A percentile compares a stretch with the other conserved stretches of the same genome.
phyloP scores from a whole-genome alignment of 2,113 vertebrate species.

The Myiozetetes cayanensis region DNA sequence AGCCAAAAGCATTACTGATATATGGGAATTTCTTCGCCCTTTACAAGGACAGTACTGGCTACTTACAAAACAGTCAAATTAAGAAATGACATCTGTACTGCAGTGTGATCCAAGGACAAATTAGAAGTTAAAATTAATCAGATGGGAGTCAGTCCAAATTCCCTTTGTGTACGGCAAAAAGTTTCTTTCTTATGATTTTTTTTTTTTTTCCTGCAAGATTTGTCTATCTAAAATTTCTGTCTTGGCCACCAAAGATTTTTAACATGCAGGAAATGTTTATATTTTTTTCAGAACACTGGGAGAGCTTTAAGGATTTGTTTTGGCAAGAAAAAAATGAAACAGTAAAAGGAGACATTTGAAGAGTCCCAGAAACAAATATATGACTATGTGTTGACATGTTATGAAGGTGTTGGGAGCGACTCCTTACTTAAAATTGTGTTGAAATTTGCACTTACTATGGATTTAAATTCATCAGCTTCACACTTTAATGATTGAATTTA shows the following conservation, averaged over 20 bases:
- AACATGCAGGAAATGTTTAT: background rate
- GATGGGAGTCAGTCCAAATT: constrained; percentile 8
- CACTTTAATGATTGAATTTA: constrained; percentile 58
- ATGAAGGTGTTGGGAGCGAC: constrained; percentile 65
- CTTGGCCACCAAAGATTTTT: background rate
- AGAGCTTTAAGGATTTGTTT: constrained; percentile 56
- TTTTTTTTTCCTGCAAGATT: background rate
- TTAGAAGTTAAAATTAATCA: constrained; percentile 49
- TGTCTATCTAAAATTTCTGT: background rate
- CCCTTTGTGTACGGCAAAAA: background rate
- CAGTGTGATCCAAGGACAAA: constrained; percentile 11
- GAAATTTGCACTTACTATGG: constrained; percentile 64
- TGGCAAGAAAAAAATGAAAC: constrained; percentile 56
- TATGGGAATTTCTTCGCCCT: background rate
- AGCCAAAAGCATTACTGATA: constrained; percentile 33
- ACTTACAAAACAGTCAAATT: constrained; percentile 42
- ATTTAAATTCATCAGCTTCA: constrained; percentile 61
- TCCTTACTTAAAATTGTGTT: constrained; percentile 61
- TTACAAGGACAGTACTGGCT: constrained; percentile 19
- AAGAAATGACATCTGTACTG: background rate
- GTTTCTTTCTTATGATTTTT: background rate
- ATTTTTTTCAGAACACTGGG: background rate
- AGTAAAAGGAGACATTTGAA: constrained; percentile 55
- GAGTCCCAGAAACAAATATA: constrained; percentile 67
- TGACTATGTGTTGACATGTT: constrained; percentile 69